Evolutionary conservation across 2,113 vertebrate species (phyloP).

Genomic region (Leptosomus discolor): DNA sequence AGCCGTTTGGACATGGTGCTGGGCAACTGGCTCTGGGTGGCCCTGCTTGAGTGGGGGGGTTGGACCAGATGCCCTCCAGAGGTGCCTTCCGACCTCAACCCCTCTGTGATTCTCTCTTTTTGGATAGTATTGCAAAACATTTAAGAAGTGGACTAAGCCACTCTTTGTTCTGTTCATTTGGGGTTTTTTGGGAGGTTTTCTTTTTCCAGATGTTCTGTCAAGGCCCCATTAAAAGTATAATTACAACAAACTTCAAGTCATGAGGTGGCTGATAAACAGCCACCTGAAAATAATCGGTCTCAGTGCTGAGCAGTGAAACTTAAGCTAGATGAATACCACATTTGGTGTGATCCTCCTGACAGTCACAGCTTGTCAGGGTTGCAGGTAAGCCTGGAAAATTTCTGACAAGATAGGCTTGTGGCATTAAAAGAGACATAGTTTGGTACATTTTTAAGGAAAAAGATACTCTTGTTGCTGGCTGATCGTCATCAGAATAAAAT

Average conservation of each 20-base stretch:
- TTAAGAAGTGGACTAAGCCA: not conserved
- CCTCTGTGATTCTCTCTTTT: not conserved
- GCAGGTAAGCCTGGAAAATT: not conserved
- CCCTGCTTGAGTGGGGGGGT: no score
- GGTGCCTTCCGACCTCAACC: not conserved
- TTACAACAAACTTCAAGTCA: not conserved
- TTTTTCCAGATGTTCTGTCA: not conserved
- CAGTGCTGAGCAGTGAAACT: not conserved
- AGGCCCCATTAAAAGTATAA: not conserved
- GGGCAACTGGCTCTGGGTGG: not conserved
- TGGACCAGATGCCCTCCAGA: not conserved
- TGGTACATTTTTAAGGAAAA: not conserved
- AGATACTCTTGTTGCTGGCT: not conserved
- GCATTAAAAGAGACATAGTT: fast-evolving
- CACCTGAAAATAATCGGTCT: not conserved
- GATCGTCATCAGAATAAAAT: not conserved
- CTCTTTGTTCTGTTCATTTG: not conserved
- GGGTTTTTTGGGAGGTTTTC: not conserved
- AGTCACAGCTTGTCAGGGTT: not conserved
- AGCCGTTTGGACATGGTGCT: fast-evolving
- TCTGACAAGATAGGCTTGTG: not conserved
- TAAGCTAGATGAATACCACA: not conserved
- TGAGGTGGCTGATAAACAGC: not conserved
- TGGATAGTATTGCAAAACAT: not conserved
- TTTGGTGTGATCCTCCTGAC: not conserved